Conservation (phyloP, 2,888 invertebrate genomes). For the Brachylomia viminalis region DNA sequence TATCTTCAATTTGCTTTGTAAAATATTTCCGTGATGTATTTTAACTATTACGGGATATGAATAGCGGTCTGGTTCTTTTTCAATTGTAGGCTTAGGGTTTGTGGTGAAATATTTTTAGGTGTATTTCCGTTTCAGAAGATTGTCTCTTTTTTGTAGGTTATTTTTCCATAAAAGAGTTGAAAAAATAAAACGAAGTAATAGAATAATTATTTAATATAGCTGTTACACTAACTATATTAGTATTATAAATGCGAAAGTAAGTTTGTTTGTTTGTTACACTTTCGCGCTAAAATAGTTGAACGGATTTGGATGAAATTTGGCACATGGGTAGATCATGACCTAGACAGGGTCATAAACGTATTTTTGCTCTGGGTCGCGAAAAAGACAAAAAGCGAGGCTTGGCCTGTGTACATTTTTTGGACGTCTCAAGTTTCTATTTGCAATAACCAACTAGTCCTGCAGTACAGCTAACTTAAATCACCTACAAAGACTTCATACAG, state of each 20-base stretch:
- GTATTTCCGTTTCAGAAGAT: not conserved
- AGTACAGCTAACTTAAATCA: not conserved
- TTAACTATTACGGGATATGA: slow-evolving; percentile 44
- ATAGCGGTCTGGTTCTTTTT: slow-evolving; percentile 31
- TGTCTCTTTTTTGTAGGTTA: not conserved
- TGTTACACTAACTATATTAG: too few relatives aligned
- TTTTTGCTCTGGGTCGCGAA: too few relatives aligned
- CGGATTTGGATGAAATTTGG: too few relatives aligned
- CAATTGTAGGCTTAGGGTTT: slow-evolving; percentile 3
- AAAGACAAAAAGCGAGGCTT: too few relatives aligned
- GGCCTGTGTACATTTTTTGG: not conserved
- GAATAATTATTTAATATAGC: not conserved
- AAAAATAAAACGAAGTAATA: not conserved
- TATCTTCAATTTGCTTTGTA: slow-evolving; percentile 64
- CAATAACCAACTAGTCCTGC: too few relatives aligned
- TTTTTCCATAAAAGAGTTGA: not conserved
- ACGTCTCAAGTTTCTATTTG: not conserved
- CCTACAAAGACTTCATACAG: slow-evolving; percentile 2
- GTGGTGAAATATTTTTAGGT: not conserved
- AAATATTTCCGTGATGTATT: slow-evolving; percentile 59
- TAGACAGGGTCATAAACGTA: too few relatives aligned
- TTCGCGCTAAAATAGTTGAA: too few relatives aligned
- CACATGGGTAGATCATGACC: too few relatives aligned
- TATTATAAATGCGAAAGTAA: too few relatives aligned
- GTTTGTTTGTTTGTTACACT: too few relatives aligned